These are phyloP conservation scores for Lampropteryx suffumata DNA, from an alignment of 2,888 invertebrate species.

Conservation along the genomic window DNA sequence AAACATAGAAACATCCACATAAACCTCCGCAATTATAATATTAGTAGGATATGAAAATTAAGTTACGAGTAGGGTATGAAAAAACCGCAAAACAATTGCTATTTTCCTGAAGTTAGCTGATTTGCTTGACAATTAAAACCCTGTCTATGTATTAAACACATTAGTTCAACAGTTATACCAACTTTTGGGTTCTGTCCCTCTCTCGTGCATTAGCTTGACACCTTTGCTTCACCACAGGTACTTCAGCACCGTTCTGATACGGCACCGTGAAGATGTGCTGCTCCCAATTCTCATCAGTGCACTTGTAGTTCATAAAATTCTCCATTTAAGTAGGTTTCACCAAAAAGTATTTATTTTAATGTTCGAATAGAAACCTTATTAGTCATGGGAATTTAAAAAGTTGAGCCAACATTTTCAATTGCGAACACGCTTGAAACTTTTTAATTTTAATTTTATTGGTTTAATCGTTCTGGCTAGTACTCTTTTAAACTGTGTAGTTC, in stretches of 20 bases:
- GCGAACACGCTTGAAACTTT: neutral
- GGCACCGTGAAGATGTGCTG: conserved; percentile 53
- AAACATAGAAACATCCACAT: too few species aligned
- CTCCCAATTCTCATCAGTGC: conserved; percentile 63
- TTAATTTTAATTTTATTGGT: neutral
- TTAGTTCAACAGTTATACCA: conserved; percentile 49
- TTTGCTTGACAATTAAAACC: too few species aligned
- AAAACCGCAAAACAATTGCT: too few species aligned
- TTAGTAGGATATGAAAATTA: too few species aligned
- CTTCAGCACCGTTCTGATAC: conserved; percentile 53
- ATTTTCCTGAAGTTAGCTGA: too few species aligned
- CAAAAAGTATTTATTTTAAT: neutral
- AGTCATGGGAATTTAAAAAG: conserved; percentile 1
- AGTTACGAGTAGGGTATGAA: too few species aligned
- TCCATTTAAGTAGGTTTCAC: conserved; percentile 57
- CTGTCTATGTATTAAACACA: too few species aligned
- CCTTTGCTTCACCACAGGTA: conserved; percentile 82
- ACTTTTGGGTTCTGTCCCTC: conserved; percentile 92
- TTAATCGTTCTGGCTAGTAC: conserved; percentile 7
- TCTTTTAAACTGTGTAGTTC: conserved; percentile 25
- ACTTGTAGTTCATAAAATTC: conserved; percentile 61
- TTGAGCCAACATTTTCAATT: neutral
- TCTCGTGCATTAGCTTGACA: conserved; percentile 92
- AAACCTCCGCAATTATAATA: too few species aligned
- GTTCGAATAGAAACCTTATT: conserved; percentile 1